Evolutionary conservation across 1,140 invertebrate genomes (phyloP).

Genomic region (Helicoverpa armigera): DNA sequence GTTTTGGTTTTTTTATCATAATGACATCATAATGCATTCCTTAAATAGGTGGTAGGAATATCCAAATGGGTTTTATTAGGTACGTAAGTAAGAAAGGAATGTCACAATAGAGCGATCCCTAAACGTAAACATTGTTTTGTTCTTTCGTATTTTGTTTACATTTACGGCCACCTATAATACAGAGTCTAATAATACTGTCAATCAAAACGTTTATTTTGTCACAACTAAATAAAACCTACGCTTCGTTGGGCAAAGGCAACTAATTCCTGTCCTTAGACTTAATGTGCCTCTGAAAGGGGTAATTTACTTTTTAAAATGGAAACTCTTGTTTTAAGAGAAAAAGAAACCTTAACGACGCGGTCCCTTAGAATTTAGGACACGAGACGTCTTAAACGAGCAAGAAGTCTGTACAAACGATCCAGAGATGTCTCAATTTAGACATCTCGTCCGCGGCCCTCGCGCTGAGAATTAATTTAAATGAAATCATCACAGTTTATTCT

Average conservation of each 20-base stretch:
- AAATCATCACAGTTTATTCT: conserved; percentile 82
- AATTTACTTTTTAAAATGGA: conserved; percentile 52
- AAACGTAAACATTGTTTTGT: too few relatives aligned
- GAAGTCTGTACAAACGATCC: conserved; percentile 61
- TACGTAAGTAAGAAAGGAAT: too few relatives aligned
- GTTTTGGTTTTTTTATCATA: conserved; percentile 20
- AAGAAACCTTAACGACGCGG: conserved; percentile 36
- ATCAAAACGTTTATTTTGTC: conserved; percentile 21
- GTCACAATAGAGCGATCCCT: too few relatives aligned
- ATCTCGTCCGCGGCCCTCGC: conserved; percentile 59
- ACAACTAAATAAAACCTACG: conserved; percentile 18
- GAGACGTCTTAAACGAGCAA: conserved; percentile 51
- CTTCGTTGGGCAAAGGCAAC: conserved; percentile 29
- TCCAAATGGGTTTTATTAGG: too few relatives aligned
- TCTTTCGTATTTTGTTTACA: too few relatives aligned
- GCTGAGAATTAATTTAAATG: conserved; percentile 79
- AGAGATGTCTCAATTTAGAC: conserved; percentile 68
- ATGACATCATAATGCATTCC: neutral
- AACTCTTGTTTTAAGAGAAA: conserved; percentile 46
- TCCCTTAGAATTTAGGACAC: conserved; percentile 49
- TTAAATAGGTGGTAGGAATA: too few relatives aligned
- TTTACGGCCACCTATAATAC: neutral
- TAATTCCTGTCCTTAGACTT: conserved; percentile 48
- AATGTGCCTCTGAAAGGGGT: conserved; percentile 45
- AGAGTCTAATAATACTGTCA: neutral